phyloP scores from a whole-genome alignment of 2,113 vertebrate species.

The Zosterops japonicus region DNA sequence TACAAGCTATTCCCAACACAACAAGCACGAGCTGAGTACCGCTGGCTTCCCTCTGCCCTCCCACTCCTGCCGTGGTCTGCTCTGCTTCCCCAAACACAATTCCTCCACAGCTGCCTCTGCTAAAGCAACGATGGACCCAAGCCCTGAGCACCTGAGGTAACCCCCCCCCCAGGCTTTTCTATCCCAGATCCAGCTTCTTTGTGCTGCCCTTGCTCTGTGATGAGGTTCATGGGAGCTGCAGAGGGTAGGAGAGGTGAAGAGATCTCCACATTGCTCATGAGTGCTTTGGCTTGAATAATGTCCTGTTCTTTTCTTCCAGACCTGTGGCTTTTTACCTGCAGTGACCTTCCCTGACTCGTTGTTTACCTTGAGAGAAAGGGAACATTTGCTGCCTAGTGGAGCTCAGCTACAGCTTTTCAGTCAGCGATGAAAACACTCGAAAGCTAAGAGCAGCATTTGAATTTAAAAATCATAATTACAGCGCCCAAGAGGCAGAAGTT shows the following conservation, averaged over 20 bases:
- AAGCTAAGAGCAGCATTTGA: conserved; percentile 19
- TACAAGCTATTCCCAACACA: background rate
- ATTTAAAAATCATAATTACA: conserved; percentile 14
- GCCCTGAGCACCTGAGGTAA: background rate
- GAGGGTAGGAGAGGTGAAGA: background rate
- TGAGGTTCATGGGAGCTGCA: background rate
- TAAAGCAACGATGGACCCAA: background rate
- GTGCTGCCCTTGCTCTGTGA: background rate
- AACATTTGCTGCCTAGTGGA: background rate
- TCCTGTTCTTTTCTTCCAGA: background rate
- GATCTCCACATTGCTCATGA: background rate
- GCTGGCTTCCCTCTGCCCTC: background rate
- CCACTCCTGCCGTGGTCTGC: background rate
- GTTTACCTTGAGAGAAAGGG: conserved; percentile 15
- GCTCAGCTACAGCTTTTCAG: conserved; percentile 23
- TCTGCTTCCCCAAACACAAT: background rate
- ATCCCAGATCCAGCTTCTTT: background rate
- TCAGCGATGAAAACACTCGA: conserved; percentile 33
- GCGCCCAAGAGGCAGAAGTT: background rate
- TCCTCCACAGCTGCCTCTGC: background rate
- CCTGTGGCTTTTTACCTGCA: conserved; percentile 23
- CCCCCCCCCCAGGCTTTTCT: background rate
- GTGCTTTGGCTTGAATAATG: background rate
- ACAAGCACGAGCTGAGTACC: fast-evolving
- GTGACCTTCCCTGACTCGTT: conserved; percentile 22